phyloP scores from a whole-genome alignment of 2,797 vertebrate genomes.

The Cercopithecus mitis region DNA sequence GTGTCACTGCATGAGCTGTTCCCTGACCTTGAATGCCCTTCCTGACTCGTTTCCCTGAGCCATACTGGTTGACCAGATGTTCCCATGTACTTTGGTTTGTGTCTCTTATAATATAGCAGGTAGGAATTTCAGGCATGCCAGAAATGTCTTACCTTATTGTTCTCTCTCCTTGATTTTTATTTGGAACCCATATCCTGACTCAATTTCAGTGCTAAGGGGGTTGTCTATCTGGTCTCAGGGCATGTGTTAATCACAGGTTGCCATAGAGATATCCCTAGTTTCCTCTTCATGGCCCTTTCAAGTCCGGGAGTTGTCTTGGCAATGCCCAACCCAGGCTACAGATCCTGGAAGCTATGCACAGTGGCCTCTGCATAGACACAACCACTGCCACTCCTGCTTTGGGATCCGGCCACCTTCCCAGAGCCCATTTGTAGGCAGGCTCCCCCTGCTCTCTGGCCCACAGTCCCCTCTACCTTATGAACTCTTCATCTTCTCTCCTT shows the following conservation, averaged over 20 bases:
- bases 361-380: background rate
- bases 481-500: background rate
- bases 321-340: background rate
- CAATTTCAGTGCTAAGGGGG: background rate
- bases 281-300: background rate
- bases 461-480: background rate
- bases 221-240: background rate
- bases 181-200: background rate
- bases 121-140: background rate
- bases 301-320: background rate
- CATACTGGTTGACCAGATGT: background rate
- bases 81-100: background rate
- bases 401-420: background rate
- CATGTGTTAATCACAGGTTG: background rate
- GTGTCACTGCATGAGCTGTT: accelerated
- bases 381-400: background rate
- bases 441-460: background rate
- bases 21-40: background rate
- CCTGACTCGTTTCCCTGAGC: background rate
- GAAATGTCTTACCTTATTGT: background rate
- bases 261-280: background rate
- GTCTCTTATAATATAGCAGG: background rate
- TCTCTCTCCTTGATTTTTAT: background rate
- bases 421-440: background rate
- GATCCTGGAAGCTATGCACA: no score